These are phyloP conservation scores for Gymnoscelis rufifasciata DNA, from an alignment of 2,888 invertebrate species.

Conservation along the genomic window DNA sequence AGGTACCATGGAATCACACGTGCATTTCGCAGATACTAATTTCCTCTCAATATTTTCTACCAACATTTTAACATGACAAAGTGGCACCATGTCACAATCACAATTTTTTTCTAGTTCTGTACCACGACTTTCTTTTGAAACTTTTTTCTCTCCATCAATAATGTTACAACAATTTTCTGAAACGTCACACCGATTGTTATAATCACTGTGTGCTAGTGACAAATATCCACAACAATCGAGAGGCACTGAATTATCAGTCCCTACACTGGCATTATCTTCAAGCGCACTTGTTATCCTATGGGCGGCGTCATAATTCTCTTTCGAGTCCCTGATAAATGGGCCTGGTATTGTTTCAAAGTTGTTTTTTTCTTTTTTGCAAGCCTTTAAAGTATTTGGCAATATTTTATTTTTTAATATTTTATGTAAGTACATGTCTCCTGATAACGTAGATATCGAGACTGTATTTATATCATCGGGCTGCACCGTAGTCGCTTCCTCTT, in stretches of 20 bases:
- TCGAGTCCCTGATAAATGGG: conserved; percentile 37
- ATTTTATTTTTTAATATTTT: conserved; percentile 10
- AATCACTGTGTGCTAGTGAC: not conserved
- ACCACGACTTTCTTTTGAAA: not conserved
- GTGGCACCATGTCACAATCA: conserved; percentile 59
- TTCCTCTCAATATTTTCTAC: conserved; percentile 62
- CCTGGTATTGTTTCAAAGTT: conserved; percentile 29
- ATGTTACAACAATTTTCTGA: not conserved
- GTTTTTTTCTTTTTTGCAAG: conserved; percentile 30
- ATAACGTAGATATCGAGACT: conserved; percentile 8
- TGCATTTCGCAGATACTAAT: conserved; percentile 52
- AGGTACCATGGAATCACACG: conserved; percentile 56
- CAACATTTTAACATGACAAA: conserved; percentile 71
- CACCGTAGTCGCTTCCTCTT: no score
- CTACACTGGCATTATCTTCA: conserved; percentile 30
- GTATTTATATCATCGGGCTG: conserved; percentile 16
- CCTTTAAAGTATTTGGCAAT: conserved; percentile 10
- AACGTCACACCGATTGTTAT: no score
- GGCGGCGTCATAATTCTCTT: conserved; percentile 25
- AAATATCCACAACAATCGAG: conserved; percentile 35
- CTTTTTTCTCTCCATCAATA: not conserved
- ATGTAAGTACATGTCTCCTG: conserved; percentile 11
- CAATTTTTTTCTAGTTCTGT: conserved; percentile 35
- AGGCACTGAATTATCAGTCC: conserved; percentile 27
- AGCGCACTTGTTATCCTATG: conserved; percentile 35